Percentiles rank a stretch among this genome's conserved stretches.
Conservation (phyloP, 2,113 vertebrate genomes). For the Glaucidium brasilianum region DNA sequence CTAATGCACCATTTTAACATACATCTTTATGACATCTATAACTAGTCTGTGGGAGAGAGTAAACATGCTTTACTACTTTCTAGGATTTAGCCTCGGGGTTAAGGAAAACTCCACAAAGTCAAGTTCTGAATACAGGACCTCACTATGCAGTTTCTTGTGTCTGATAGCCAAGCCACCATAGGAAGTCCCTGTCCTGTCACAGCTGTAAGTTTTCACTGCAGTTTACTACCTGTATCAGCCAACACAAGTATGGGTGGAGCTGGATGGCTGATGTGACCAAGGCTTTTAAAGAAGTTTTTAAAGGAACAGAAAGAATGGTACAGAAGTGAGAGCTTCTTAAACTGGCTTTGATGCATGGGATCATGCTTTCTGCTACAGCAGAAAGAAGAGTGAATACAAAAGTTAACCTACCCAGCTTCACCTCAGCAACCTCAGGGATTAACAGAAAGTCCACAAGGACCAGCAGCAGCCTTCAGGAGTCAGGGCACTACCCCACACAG, state of each 20-base stretch:
- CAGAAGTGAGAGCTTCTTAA: background rate
- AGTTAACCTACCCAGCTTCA: background rate
- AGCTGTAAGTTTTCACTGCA: background rate
- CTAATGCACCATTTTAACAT: background rate
- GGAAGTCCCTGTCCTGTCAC: background rate
- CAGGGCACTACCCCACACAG: background rate
- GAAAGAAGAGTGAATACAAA: background rate
- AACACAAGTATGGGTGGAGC: background rate
- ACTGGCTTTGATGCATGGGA: background rate
- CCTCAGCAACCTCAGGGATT: background rate
- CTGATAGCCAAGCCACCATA: background rate
- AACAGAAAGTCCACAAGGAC: background rate
- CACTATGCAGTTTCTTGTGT: background rate
- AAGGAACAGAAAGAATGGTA: background rate
- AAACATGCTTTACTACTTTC: background rate
- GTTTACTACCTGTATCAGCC: background rate
- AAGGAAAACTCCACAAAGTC: background rate
- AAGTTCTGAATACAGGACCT: background rate
- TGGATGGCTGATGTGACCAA: accelerated
- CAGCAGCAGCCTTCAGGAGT: background rate
- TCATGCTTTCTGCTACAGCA: background rate
- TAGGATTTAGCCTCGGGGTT: background rate
- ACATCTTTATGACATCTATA: background rate
- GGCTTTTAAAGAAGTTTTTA: background rate
- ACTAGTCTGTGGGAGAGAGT: background rate